Conservation (phyloP, 2,113 vertebrate species). For the Haplotaxodon microlepis region DNA sequence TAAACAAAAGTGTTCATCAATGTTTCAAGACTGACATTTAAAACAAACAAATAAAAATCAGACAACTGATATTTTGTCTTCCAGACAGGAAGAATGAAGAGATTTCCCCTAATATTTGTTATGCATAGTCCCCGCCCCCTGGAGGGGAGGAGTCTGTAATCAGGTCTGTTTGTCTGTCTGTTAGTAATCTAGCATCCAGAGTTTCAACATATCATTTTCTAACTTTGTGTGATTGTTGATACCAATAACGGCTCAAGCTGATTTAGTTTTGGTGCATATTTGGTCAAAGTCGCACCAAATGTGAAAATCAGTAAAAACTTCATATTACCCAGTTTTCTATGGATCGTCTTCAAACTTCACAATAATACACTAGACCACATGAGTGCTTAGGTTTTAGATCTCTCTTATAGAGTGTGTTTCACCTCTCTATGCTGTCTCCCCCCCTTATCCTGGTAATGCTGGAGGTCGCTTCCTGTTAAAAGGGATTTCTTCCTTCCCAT, state of each 20-base stretch:
- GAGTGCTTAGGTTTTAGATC: not conserved
- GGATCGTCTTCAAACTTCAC: not conserved
- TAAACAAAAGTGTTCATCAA: not conserved
- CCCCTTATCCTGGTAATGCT: not conserved
- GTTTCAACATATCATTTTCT: not conserved
- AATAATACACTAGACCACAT: not conserved
- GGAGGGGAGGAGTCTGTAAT: not conserved
- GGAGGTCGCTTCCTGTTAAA: not conserved
- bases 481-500: not conserved
- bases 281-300: not conserved
- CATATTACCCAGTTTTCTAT: not conserved
- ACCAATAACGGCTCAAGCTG: not conserved
- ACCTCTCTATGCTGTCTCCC: not conserved
- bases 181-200: not conserved
- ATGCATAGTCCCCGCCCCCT: not conserved
- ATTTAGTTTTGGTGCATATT: not conserved
- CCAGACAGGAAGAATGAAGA: rapidly evolving
- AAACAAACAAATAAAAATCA: not conserved
- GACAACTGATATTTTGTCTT: not conserved
- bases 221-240: not conserved
- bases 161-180: not conserved
- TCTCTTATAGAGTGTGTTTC: not conserved
- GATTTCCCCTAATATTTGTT: not conserved
- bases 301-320: not conserved
- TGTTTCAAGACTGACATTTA: not conserved